A percentile compares a stretch with the other conserved stretches of the same genome.
phyloP scores from a whole-genome alignment of 2,888 invertebrate genomes.

The Tinea trinotella region DNA sequence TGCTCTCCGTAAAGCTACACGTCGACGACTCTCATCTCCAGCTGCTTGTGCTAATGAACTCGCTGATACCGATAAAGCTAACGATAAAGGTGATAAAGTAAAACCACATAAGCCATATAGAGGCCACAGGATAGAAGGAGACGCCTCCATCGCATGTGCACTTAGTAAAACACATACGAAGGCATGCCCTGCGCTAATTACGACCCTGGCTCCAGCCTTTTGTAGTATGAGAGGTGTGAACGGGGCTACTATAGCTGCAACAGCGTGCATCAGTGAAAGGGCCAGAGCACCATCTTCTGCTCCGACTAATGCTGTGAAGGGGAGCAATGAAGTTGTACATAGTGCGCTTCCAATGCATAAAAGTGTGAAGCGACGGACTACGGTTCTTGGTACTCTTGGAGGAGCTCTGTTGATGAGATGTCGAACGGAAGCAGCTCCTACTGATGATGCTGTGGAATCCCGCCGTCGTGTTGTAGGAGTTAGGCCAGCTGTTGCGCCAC shows the following conservation, averaged over 20 bases:
- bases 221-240: constrained; percentile 58
- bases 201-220: constrained; percentile 49
- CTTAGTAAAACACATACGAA: constrained; percentile 73
- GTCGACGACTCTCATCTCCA: constrained; percentile 49
- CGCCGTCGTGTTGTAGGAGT: constrained; percentile 51
- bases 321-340: constrained; percentile 76
- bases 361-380: constrained; percentile 63
- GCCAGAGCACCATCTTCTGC: constrained; percentile 75
- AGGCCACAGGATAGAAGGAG: constrained; percentile 45
- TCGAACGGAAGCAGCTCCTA: constrained; percentile 83
- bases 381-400: constrained; percentile 59
- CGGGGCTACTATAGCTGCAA: constrained; percentile 72
- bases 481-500: constrained; percentile 26
- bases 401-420: constrained; percentile 75
- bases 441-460: constrained; percentile 80
- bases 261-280: constrained; percentile 72
- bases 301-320: constrained; percentile 65
- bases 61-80: constrained; percentile 71
- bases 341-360: constrained; percentile 74
- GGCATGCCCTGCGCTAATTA: constrained; percentile 63
- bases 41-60: constrained; percentile 72
- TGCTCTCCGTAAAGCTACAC: constrained; percentile 52
- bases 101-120: constrained; percentile 68
- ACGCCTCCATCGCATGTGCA: constrained; percentile 65
- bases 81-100: constrained; percentile 69